Percentiles rank a stretch among this genome's conserved stretches.
These are phyloP conservation scores for Sebastes matsubarae DNA, from an alignment of 2,797 vertebrate genomes.

Conservation along the genomic window DNA sequence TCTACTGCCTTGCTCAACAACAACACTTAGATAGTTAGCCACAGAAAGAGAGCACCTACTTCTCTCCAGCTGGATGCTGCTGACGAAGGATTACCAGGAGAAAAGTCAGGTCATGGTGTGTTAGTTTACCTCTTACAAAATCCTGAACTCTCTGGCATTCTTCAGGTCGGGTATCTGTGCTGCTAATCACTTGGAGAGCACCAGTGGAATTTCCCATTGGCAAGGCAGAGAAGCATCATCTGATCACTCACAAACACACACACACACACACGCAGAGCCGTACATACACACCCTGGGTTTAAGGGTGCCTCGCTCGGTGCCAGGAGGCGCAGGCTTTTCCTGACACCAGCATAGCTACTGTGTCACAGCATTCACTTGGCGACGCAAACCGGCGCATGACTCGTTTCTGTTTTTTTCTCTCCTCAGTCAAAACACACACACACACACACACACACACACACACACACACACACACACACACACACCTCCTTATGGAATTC, in stretches of 20 bases:
- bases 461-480: no score
- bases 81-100: neutral
- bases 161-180: neutral
- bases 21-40: neutral
- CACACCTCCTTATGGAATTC: slow-evolving; percentile 39
- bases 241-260: slow-evolving; percentile 13
- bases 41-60: neutral
- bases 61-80: neutral
- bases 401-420: neutral
- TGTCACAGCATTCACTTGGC: slow-evolving; percentile 21
- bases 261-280: neutral
- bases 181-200: slow-evolving; percentile 31
- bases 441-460: slow-evolving; percentile 5
- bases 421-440: slow-evolving; percentile 1
- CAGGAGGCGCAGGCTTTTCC: slow-evolving; percentile 25
- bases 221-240: slow-evolving; percentile 30
- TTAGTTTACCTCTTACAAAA: slow-evolving; percentile 12
- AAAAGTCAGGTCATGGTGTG: neutral
- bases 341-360: slow-evolving; percentile 40
- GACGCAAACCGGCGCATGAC: slow-evolving; percentile 11
- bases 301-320: slow-evolving; percentile 4
- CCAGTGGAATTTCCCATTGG: slow-evolving; percentile 53
- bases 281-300: neutral
- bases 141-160: slow-evolving; percentile 2
- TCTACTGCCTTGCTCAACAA: neutral